Evolutionary conservation across 2,113 vertebrate species (phyloP).

Genomic region (Ictidomys tridecemlineatus): DNA sequence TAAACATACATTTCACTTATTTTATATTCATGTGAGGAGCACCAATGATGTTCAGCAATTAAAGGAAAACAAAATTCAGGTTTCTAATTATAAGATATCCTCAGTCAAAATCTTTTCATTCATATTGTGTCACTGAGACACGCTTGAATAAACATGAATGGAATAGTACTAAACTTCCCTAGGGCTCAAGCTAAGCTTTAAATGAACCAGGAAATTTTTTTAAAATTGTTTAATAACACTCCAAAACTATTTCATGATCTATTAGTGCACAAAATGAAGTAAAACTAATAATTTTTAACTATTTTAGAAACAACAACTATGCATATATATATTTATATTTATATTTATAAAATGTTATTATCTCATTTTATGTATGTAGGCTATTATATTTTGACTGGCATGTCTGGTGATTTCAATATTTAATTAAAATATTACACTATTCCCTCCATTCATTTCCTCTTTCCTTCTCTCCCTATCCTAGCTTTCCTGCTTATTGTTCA

Average conservation of each 20-base stretch:
- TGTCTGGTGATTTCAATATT: not conserved
- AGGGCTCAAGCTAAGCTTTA: not conserved
- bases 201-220: not conserved
- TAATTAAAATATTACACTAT: not conserved
- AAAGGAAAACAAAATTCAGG: not conserved
- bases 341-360: not conserved
- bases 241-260: not conserved
- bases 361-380: not conserved
- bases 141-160: not conserved
- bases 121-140: not conserved
- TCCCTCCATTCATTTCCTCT: fast-evolving
- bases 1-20: not conserved
- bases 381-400: not conserved
- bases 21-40: not conserved
- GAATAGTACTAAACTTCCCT: not conserved
- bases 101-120: not conserved
- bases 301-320: not conserved
- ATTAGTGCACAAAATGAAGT: not conserved
- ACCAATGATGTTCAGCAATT: not conserved
- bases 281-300: not conserved
- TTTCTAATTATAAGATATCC: not conserved
- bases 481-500: not conserved
- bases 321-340: no score
- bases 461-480: not conserved
- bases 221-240: not conserved